Conservation (phyloP, 2,888 invertebrate genomes). For the Graphium colonna region DNA sequence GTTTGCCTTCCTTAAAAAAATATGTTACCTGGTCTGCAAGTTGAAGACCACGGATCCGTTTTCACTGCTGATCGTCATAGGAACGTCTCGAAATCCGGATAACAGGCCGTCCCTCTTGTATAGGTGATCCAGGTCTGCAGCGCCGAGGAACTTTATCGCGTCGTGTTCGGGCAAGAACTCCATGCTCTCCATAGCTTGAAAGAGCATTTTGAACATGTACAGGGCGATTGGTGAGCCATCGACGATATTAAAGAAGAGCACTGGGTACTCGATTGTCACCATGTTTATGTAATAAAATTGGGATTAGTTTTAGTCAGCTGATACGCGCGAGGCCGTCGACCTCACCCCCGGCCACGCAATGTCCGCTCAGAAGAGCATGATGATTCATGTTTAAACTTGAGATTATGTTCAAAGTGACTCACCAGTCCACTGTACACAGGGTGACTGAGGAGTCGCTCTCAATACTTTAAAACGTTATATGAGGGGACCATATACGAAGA, state of each 20-base stretch:
- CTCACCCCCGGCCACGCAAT: no score
- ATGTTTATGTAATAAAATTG: no score
- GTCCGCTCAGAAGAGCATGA: not conserved
- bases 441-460: no score
- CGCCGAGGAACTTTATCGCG: constrained; percentile 88
- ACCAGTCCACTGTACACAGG: not conserved
- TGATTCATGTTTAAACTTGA: not conserved
- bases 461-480: no score
- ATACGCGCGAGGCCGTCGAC: no score
- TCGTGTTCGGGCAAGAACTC: constrained; percentile 87
- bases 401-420: not conserved
- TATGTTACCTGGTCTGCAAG: constrained; percentile 65
- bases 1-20: no score
- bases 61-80: constrained; percentile 57
- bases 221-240: no score
- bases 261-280: no score
- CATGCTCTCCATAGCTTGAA: constrained; percentile 88
- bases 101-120: constrained; percentile 86
- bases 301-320: not conserved
- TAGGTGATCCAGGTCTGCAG: constrained; percentile 87
- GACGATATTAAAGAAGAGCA: no score
- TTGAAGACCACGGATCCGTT: constrained; percentile 65
- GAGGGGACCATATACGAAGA: no score
- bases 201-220: no score
- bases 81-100: constrained; percentile 64